Base-by-base conservation (phyloP, 2,888 invertebrate genomes). In the Pammene fasciana region DNA sequence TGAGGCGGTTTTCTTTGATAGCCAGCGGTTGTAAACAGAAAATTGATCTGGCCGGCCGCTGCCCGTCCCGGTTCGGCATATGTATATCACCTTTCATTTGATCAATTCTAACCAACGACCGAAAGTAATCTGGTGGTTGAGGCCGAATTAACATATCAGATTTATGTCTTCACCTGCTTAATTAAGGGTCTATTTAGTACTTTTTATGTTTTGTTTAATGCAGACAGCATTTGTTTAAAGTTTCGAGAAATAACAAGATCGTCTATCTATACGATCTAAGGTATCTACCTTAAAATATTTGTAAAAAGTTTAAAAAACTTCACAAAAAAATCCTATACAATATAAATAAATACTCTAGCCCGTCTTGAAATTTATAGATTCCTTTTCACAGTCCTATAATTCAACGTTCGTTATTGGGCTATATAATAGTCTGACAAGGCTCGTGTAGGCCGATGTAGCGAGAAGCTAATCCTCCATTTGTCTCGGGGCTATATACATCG, bases 11-110 rank as follows among this genome's bases (percentile, higher is more conserved):
- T 79, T 81, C 89, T 91, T 91, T 91, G 91, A 90, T 85, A 84
- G 82, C 79, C 82, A 79, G 78, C 81, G 83, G 86, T 81, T 86
- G 86, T 89, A 86, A 89, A 89, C 85, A 88, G 86, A 87, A 90
- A 91, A 90, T 89, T 89, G 89, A 90, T 88, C 86, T 79, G 76
- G 74, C 73, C 75, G 75, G 86, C 89, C 89, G 86, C 90, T 56
- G 64, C 54, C 75, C 82, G 74, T 79, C 82, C 66, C 67, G 66
- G 66, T 43, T 56, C 71, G 66, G 67, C 61, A 72, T 71, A 60
- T 67, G 68, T 67, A 71, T 73, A 75, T 77, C 77, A 73, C 73
- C 74, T 82, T 80, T 79, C 80, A 79, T 82, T 82, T 78, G 78
- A 78, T 79, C 76, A 76, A 72, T 79, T 72, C 57, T 59, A 68